These are phyloP conservation scores for Cheiracanthium punctorium DNA, from an alignment of 2,888 invertebrate species.

Conservation along the genomic window DNA sequence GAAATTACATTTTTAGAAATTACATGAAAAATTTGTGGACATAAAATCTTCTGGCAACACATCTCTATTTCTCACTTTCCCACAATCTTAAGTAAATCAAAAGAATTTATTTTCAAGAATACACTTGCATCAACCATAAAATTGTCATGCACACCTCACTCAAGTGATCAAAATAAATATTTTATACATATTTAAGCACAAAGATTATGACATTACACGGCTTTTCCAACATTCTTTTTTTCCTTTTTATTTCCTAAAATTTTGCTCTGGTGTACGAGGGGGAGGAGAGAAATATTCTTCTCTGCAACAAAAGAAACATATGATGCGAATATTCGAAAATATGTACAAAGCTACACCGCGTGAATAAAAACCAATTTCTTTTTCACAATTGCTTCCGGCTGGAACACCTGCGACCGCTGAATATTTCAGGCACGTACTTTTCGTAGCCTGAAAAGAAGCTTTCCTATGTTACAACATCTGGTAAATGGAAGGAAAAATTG, in stretches of 20 bases:
- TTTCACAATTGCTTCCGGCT: conserved; percentile 7
- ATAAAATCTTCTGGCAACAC: too few relatives aligned
- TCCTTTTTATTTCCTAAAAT: background rate
- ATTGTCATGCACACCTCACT: too few relatives aligned
- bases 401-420: conserved; percentile 10
- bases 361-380: conserved; percentile 13
- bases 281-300: background rate
- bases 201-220: background rate
- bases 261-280: background rate
- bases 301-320: background rate
- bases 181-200: too few relatives aligned
- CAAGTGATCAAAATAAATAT: too few relatives aligned
- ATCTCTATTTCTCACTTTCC: too few relatives aligned
- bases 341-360: conserved; percentile 10
- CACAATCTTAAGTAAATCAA: too few relatives aligned
- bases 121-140: too few relatives aligned
- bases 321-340: conserved; percentile 10
- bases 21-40: too few relatives aligned
- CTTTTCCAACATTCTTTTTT: background rate
- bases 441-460: background rate
- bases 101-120: too few relatives aligned
- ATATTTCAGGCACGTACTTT: conserved; percentile 11
- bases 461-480: conserved; percentile 4
- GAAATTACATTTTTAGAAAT: too few relatives aligned
- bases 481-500: background rate